Evolutionary conservation across 1,140 invertebrate species (phyloP).

Genomic region (Agraylea sexmaculata): DNA sequence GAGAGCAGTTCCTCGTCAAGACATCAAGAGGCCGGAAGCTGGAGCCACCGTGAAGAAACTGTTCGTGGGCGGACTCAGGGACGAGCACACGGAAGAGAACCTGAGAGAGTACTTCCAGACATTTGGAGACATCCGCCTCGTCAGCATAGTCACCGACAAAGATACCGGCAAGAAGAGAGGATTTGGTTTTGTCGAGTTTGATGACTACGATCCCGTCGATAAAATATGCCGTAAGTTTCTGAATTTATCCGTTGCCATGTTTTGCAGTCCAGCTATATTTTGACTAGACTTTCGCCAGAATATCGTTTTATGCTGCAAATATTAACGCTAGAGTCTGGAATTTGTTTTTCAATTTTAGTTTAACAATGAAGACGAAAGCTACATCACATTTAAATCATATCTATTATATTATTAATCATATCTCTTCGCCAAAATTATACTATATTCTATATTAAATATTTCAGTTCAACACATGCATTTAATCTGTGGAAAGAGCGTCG

Average conservation of each 20-base stretch:
- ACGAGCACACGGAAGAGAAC: conserved; percentile 82
- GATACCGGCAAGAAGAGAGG: conserved; percentile 84
- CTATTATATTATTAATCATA: conserved; percentile 21
- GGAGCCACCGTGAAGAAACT: conserved; percentile 92
- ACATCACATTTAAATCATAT: conserved; percentile 12
- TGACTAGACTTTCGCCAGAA: conserved; percentile 14
- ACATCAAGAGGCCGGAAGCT: conserved; percentile 79
- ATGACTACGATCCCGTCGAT: conserved; percentile 93
- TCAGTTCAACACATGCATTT: conserved; percentile 58
- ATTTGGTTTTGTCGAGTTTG: conserved; percentile 91
- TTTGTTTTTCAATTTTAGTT: conserved; percentile 19
- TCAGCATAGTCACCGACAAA: conserved; percentile 87
- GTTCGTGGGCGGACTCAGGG: conserved; percentile 85
- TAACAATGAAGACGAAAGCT: conserved; percentile 17
- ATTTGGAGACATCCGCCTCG: conserved; percentile 72
- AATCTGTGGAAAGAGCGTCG: conserved; percentile 62
- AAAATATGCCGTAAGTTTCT: conserved; percentile 74
- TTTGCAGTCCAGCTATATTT: conserved; percentile 22
- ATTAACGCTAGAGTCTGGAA: conserved; percentile 14
- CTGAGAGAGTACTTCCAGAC: conserved; percentile 71
- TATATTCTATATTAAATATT: conserved; percentile 4
- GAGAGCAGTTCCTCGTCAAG: conserved; percentile 86
- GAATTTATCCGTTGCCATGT: conserved; percentile 16
- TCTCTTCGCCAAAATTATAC: conserved; percentile 13
- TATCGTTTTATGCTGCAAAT: conserved; percentile 22